Percentiles rank a stretch among this genome's conserved stretches.
Conservation (phyloP, 2,113 vertebrate genomes). For the Falco punctatus region DNA sequence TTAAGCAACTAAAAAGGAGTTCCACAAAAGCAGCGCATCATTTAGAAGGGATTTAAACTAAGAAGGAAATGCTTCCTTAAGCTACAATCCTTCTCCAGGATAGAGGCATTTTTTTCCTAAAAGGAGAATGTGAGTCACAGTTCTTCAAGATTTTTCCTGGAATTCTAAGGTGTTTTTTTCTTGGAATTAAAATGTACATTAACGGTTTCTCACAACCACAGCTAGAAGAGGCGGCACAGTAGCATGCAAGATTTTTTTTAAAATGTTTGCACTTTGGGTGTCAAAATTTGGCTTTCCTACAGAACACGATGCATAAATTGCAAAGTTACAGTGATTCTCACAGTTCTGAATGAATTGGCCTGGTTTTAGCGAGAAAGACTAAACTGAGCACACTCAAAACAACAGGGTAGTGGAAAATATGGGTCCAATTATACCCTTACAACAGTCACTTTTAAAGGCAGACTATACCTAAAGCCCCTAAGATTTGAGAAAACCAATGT, state of each 20-base stretch:
- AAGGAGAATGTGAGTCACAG: neutral
- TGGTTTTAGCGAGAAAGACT: neutral
- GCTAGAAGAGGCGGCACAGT: neutral
- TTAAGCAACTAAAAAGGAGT: neutral
- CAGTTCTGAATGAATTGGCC: neutral
- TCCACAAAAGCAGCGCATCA: neutral
- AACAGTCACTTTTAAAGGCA: neutral
- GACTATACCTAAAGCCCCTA: neutral
- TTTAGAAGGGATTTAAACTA: neutral
- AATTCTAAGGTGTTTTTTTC: neutral
- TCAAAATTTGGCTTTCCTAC: neutral
- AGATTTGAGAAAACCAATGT: neutral
- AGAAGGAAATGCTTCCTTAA: neutral
- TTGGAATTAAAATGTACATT: neutral
- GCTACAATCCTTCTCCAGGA: neutral
- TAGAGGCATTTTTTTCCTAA: neutral
- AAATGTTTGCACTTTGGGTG: neutral
- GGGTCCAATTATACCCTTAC: neutral
- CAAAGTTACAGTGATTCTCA: neutral
- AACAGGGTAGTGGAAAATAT: neutral
- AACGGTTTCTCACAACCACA: slow-evolving; percentile 16
- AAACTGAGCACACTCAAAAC: neutral
- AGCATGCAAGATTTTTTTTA: neutral
- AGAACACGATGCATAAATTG: neutral
- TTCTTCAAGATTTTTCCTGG: slow-evolving; percentile 1